Evolutionary conservation across 2,888 invertebrate species (phyloP).

Genomic region (Phytoseiulus persimilis): DNA sequence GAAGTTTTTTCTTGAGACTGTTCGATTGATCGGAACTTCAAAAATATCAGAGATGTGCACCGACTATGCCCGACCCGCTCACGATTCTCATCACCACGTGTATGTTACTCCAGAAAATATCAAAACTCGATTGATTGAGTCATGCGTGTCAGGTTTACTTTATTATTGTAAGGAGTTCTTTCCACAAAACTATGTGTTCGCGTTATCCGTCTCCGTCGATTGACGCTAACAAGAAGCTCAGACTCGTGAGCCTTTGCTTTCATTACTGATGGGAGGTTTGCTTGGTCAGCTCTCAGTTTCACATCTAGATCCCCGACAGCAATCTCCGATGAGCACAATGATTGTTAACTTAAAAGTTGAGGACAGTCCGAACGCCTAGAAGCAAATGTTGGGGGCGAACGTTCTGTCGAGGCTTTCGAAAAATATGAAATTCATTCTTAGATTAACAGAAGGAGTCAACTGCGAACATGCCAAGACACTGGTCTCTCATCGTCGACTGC

Average conservation of each 20-base stretch:
- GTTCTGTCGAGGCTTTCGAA: not conserved
- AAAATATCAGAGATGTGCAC: no score
- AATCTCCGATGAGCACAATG: not conserved
- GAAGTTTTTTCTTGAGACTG: no score
- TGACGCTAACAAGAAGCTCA: not conserved
- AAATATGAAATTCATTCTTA: not conserved
- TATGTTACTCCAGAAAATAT: no score
- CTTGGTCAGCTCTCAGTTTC: not conserved
- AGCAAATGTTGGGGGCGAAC: constrained; percentile 5
- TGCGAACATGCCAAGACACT: not conserved
- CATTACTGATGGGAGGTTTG: not conserved
- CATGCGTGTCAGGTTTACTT: not conserved
- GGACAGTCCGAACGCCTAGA: not conserved
- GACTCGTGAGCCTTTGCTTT: not conserved
- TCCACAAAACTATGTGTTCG: not conserved
- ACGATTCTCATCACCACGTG: no score
- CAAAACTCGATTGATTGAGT: not conserved
- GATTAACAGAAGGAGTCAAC: not conserved
- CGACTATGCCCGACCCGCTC: no score
- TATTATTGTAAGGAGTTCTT: not conserved
- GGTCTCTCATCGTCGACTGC: not conserved
- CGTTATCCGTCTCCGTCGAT: not conserved
- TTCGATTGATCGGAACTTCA: no score
- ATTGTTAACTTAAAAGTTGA: not conserved
- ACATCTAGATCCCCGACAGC: not conserved